Conservation (phyloP, 2,888 invertebrate genomes). For the Ophion slaviceki region DNA sequence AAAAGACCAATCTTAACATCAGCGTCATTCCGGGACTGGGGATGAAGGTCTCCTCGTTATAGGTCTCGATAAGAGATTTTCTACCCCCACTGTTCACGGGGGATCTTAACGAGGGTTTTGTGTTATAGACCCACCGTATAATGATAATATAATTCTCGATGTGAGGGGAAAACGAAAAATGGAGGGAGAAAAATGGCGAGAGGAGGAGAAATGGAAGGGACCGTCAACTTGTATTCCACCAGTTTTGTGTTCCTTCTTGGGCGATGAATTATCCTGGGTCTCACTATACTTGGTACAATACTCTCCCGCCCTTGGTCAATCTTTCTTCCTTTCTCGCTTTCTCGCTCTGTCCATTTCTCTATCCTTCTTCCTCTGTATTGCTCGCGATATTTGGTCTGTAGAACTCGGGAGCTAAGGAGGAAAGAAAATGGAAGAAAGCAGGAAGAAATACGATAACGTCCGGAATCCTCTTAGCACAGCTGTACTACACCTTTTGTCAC, state of each 20-base stretch:
- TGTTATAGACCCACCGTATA: conserved; percentile 50
- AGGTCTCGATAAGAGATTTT: conserved; percentile 62
- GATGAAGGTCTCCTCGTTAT: conserved; percentile 48
- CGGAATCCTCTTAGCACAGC: conserved; percentile 69
- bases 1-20: conserved; percentile 57
- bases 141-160: conserved; percentile 59
- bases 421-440: conserved; percentile 28
- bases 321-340: neutral
- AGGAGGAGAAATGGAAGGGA: conserved; percentile 23
- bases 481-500: conserved; percentile 62
- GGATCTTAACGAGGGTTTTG: conserved; percentile 61
- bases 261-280: conserved; percentile 40
- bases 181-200: neutral
- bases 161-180: conserved; percentile 44
- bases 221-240: conserved; percentile 45
- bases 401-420: neutral
- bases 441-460: conserved; percentile 69
- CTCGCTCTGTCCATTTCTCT: neutral
- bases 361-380: neutral
- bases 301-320: neutral
- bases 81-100: conserved; percentile 23
- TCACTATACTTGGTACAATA: conserved; percentile 12
- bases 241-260: conserved; percentile 44
- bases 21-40: conserved; percentile 34
- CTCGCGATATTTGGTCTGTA: conserved; percentile 3